Percentiles rank a stretch among this genome's conserved stretches.
phyloP scores from a whole-genome alignment of 2,888 invertebrate genomes.

The Trachelus tabidus region DNA sequence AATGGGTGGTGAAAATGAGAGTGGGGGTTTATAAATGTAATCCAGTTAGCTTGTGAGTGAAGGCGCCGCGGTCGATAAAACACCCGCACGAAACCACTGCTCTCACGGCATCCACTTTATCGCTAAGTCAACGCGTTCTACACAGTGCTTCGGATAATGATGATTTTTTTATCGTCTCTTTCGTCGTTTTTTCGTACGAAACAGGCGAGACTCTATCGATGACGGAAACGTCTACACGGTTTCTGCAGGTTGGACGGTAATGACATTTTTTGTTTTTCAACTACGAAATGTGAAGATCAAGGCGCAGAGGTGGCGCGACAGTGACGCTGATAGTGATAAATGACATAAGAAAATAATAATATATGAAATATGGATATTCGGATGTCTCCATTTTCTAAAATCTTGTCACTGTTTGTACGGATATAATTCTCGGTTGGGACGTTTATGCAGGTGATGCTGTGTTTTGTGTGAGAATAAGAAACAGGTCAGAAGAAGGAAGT shows the following conservation, averaged over 20 bases:
- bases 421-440: neutral
- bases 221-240: neutral
- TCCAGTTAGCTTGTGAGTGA: constrained; percentile 42
- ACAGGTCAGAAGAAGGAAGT: neutral
- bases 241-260: neutral
- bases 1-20: constrained; percentile 8
- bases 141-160: neutral
- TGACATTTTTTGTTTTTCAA: neutral
- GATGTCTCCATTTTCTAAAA: neutral
- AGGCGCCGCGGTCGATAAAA: constrained; percentile 42
- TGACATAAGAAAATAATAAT: neutral
- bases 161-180: neutral
- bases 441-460: neutral
- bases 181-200: neutral
- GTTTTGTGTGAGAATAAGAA: neutral
- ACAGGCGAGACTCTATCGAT: neutral
- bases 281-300: neutral
- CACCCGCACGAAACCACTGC: constrained; percentile 35
- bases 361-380: neutral
- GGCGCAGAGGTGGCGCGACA: neutral
- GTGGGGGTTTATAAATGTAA: constrained; percentile 35
- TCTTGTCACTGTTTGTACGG: neutral
- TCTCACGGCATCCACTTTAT: constrained; percentile 36
- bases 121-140: neutral
- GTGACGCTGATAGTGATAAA: neutral